Base-by-base conservation (phyloP, 2,797 vertebrate genomes). In the Falco concolor region DNA sequence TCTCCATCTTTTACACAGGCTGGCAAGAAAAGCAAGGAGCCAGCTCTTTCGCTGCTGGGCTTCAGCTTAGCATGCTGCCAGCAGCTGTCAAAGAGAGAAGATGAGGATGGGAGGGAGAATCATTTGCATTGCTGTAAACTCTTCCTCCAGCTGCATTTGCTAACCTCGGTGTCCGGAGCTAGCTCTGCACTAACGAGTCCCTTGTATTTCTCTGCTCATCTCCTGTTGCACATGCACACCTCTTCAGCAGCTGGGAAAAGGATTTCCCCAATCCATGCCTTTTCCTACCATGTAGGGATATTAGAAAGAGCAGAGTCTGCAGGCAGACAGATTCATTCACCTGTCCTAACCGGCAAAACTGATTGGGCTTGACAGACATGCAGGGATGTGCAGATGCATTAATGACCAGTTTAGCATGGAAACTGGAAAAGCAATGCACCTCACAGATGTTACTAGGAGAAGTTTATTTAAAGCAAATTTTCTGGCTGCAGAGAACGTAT, bases 381-480 rank as follows among this genome's bases (percentile, higher is more conserved):
- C 7, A 6, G 74, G 84, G 87, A n/a, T 80, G 76, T 93, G 79
- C 67, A 2, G 85, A 64, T 63, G 90, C 96, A 85, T 94, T 96
- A 96, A 97, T n/a, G 87, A 95, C 92, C 89, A 44, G 67, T 82
- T 97, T 84, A 96, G 92, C 89, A 90, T 75, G 83, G 96, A 94
- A 97, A 96, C 52, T 16, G 22, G 84, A 85, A 36, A 22, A 88
- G 87, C 78, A 10, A 5, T 1, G 79, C 84, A 72, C 89, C 93
- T 95, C 87, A 3, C 84, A 57, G 73, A 34, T 54, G 59, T 70
- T 32, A 34, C 49, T 18, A 44, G 38, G 61, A 50, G 63, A 84
- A 93, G 44, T 84, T 76, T 63, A 90, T 78, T 85, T 70, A 83
- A 92, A 94, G 84, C 56, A 25, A 75, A 63, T 89, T 81, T 89